Base-by-base conservation (phyloP, 2,888 invertebrate species). In the Hecatera dysodea region DNA sequence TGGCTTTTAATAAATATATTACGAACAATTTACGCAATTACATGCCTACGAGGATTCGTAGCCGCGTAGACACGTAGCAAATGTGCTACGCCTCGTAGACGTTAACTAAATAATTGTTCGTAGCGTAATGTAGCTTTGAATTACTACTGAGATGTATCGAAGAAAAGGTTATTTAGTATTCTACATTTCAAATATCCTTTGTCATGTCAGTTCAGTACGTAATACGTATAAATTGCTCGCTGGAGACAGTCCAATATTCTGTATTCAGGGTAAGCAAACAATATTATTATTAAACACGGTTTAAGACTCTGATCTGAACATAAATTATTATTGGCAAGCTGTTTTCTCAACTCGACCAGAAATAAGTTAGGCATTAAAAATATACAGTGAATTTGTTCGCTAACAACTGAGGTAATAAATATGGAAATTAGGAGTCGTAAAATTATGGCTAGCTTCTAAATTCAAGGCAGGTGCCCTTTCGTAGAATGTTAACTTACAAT, bases 21-120 rank as follows among this genome's bases (percentile, higher is more conserved):
- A 76, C 36, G 62, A 80, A 63, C 59, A 66, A 55, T 75, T 64
- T 57, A 82, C 67, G 65, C 72, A 84, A 82, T 85, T 66, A 59
- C 50, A 78, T 78, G 78, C 73, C 79, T 85, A 82, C 86, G 80
- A 66, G 68, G 48, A 57, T 69, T 63, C 83, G 87, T 83, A 86
- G 82, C 67, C 15, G 46, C 81, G 78, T 78, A 81, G 78, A 11
- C 50, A 33, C 74, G 81, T 81, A 80, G 81, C 75, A 70, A 68
- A 67, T 66, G 33, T 48, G 76, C 71, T 77, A 75, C 76, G 77
- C 29, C 22, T 72, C 71, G 70, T 82, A 80, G 80, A 61, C 53
- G 27, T 53, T 69, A 50, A 76, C 61, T 68, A 70, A 71, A 78
- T 72, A 85, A 72, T 80, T 74, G 59, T 52, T 66, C 69, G 72